Conservation (phyloP, 2,888 invertebrate genomes). For the Chloroclysta siterata region DNA sequence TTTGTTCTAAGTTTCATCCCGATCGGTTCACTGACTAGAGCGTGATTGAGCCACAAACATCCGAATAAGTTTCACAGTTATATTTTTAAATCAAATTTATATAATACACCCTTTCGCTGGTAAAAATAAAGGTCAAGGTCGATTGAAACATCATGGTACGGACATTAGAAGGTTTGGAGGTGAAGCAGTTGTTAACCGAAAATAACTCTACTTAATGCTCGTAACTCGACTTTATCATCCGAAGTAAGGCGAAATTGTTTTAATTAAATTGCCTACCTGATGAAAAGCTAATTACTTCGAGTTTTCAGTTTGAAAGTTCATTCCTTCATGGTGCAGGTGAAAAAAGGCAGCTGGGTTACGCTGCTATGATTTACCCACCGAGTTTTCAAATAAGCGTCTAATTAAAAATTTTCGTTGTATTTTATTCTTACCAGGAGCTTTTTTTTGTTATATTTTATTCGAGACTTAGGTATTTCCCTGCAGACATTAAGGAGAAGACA, state of each 20-base stretch:
- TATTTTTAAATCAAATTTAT: too few species aligned
- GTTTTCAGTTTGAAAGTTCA: conserved; percentile 43
- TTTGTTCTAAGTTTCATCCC: too few species aligned
- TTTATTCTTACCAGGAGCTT: too few species aligned
- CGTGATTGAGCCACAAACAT: too few species aligned
- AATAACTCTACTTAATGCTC: conserved; percentile 6
- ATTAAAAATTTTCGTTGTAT: too few species aligned
- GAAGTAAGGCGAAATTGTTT: conserved; percentile 45
- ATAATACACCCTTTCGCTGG: too few species aligned
- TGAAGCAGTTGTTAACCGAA: conserved; percentile 6
- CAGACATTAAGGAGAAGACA: too few species aligned
- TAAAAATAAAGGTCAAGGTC: background rate
- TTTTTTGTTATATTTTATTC: too few species aligned
- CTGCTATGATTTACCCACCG: background rate
- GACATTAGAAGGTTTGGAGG: background rate
- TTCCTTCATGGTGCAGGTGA: conserved; percentile 9
- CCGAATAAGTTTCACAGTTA: too few species aligned
- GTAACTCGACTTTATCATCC: conserved; percentile 47
- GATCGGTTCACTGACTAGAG: too few species aligned
- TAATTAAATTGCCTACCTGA: conserved; percentile 46
- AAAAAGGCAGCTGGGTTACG: background rate
- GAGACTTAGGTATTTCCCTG: too few species aligned
- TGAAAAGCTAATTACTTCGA: conserved; percentile 48
- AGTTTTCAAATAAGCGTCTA: too few species aligned
- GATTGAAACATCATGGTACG: conserved; percentile 1